Base-by-base conservation (phyloP, 2,888 invertebrate species). In the Cheilosia impressa region DNA sequence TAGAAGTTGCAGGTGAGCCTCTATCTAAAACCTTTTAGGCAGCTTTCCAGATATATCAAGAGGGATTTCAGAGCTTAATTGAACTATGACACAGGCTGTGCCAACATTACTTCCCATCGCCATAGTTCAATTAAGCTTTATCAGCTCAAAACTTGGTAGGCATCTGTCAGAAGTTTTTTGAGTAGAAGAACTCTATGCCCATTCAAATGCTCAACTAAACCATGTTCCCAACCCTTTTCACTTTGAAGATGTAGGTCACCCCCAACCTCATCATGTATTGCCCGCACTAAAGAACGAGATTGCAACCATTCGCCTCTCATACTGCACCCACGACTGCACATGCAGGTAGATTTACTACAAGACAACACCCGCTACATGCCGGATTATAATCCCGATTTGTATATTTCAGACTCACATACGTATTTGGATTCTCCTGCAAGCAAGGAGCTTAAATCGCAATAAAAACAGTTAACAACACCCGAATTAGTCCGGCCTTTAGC, bases 381-480 rank as follows among this genome's bases (percentile, higher is more conserved):
- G 43, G 76, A 77, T 82, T 71, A 73, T 83, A 68, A 57, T 68
- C 78, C 77, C 43, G 47, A 31, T 63, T 83, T 73, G 62, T 83
- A 38, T 83, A 45, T 43, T 77, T 71, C 77, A 47, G 57, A 43
- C 24, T 38, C 57, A 13, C 10, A 34, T 19, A 9, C 47, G 19
- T 4, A 47, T 9, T 47, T 10, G 9, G 47, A 17, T 19, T 47
- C 7, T 47, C 52, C 58, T 53, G 34, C 72, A 68, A 60, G 22
- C 62, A 82, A 13, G 43, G 60, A 57, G 45, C 58, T 76, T 76
- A 76, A 76, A 58, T 58, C 60, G 60, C 62, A 72, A 78, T 77
- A 77, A 77, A 63, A 82, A 50, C 43, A 4, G 13, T 15, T 9
- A 60, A 41, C 72, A 62, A 38, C 34, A 55, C 66, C 34, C 41